Base-by-base conservation (phyloP, 2,888 invertebrate genomes). In the Periphyllus acericola region DNA sequence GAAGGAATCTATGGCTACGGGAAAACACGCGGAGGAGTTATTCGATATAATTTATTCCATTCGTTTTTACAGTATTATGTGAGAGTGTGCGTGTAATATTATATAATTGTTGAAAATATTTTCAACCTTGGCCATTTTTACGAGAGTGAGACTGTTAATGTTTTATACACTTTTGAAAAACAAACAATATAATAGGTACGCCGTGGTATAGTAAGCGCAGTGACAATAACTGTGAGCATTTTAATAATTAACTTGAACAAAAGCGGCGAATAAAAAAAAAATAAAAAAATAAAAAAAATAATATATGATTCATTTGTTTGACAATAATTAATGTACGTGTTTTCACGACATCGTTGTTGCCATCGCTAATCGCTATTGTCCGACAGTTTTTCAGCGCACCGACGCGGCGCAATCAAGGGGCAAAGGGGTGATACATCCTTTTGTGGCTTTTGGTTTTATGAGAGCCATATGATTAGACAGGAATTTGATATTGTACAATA, bases 41-140 rank as follows among this genome's bases (percentile, higher is more conserved):
- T 83, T 74, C 60, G 25, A 83, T 74, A 36, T 83, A 55, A 74
- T 83, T 83, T 74, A 83, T 83, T 74, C 74, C 36, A 60, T 36
- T 14, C 36, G n/a, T 55, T 74, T 29, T 74, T 21, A 4, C n/a
- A n/a, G n/a, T 46, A 71, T 32, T 19, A 68, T 66, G 8, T n/a
- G n/a, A 66, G n/a, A 66, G 71, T 14, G 29, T n/a, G 29, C 29
- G 68, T 68, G 21, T n/a, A n/a, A 8, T n/a, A 66, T n/a, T 25
- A 68, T n/a, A 29, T 68, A 68, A 68, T 8, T 8, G 2, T 29
- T 29, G 29, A 29, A 68, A 29, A 68, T 29, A 68, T 68, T 29
- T 68, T 68, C 11, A n/a, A 68, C 71, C 25, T 25, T 25, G 25
- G 9, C 29, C 8, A 29, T 68, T 46, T n/a, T 1, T 5, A 29